These are phyloP conservation scores for Diadema setosum DNA, from an alignment of 35 echinoderm and acorn worm species.

Conservation along the genomic window DNA sequence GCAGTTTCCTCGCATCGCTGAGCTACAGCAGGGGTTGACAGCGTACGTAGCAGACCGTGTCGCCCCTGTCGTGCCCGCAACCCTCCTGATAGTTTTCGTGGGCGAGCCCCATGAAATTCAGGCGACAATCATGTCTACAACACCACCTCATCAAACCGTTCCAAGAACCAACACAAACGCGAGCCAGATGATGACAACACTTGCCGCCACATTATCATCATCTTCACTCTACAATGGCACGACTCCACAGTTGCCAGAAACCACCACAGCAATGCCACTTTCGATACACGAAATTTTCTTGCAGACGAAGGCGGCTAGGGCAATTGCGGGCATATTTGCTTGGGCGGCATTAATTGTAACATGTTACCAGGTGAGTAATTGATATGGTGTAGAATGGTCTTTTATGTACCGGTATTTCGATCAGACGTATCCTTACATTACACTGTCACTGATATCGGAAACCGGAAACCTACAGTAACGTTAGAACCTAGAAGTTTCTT, in stretches of 20 bases:
- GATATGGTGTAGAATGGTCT: no score
- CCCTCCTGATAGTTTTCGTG: neutral
- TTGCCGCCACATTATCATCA: neutral
- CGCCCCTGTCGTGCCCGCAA: neutral
- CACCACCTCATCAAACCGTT: neutral
- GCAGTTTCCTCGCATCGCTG: neutral
- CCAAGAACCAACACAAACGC: neutral
- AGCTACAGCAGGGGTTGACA: neutral
- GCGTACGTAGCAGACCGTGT: neutral
- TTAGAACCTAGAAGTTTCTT: no score
- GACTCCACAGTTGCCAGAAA: neutral
- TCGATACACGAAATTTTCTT: conserved; percentile 12
- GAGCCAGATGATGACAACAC: conserved; percentile 1
- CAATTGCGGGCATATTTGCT: conserved; percentile 31
- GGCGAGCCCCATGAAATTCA: neutral
- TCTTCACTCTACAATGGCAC: neutral
- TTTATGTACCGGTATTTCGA: no score
- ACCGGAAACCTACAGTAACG: no score
- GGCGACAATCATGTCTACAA: neutral
- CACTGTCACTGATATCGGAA: no score
- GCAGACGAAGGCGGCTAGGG: conserved; percentile 29
- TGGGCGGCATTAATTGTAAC: conserved; percentile 37
- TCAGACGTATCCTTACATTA: no score
- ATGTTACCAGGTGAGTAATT: conserved; percentile 40
- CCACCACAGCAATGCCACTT: neutral